Evolutionary conservation across 2,888 invertebrate species (phyloP), one percentile per base, ranked within the genome.

Genomic region (Platycheirus albimanus): DNA sequence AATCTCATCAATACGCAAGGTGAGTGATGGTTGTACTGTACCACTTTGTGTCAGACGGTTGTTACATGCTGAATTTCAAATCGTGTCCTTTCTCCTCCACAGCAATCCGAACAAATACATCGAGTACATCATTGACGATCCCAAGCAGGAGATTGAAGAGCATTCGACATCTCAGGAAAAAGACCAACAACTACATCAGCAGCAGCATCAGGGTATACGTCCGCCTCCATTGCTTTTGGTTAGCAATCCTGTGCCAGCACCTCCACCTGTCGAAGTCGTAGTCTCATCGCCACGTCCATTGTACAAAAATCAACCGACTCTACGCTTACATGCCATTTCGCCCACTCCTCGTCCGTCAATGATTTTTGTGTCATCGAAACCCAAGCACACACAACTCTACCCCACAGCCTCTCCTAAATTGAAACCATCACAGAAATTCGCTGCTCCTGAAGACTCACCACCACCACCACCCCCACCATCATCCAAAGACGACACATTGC

Each of bases 71-170:
- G 56, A 33, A 69, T 72, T 67, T 70, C 49, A 58, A 64, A 64
- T 67, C 36, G 33, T 41, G 24, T 71, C 54, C 63, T 52, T 64
- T 66, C 24, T 38, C 20, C 24, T 71, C n/a, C 71, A 38, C 56
- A 83, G 78, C 83, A 83, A 78, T 38, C 72, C 83, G 47, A 64
- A 64, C 49, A 81, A 71, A 49, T 89, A 87, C 47, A 87, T 88
- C 28, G 89, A 90, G 61, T 90, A 90, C 58, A 81, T 89, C 30
- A 87, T 89, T 54, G 89, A 90, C 36, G 90, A 88, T 2, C 90
- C 90, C 0, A 87, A 88, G 17, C 90, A 90, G 77, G 83, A 83
- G 41, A 83, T 83, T 61, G 83, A 83, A 43, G 83, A 83, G 33
- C 83, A 69, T n/a, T 72, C 77, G 30, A 66, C 66, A 10, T 88